Evolutionary conservation across 30 jellyfish, hydroid and myxozoan species (phyloP), one percentile per base, ranked within the genome.

Genomic region (Clytia hemisphaerica): DNA sequence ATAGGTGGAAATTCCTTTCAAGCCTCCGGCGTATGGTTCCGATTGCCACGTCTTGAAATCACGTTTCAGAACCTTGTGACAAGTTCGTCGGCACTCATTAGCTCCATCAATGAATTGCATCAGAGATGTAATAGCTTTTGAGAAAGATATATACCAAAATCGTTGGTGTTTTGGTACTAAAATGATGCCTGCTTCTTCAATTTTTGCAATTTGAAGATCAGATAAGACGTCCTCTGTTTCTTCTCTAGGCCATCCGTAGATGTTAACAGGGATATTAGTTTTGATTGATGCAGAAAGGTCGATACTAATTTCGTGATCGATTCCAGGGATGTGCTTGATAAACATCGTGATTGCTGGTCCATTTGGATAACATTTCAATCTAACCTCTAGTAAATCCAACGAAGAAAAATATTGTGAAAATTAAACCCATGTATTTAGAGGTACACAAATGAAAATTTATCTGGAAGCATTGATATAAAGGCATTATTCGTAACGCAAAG

Each of bases 31-130:
- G n/a, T n/a, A n/a, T 4, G 60, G 24, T 46, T 46, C 24, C 6
- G 60, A 46, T 46, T n/a, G 30, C 60, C 60, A 46, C 24, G 9
- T 46, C 24, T 46, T 27, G 60, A 46, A 46, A 46, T 46, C 60
- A 4, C 24, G 18, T 30, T 46, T 46, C 30, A 46, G 18, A 26
- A 46, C 24, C 60, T n/a, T 46, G 9, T 46, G 60, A 9, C 60
- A 46, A n/a, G 18, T 46, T 9, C 60, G 18, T 46, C 60, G 3
- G 10, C 60, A 46, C 10, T 46, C 60, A 46, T 46, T 30, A 26
- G 30, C 18, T 46, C 3, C 60, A 46, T 46, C 60, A 46, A 46
- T 46, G 30, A 46, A n/a, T n/a, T 46, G 18, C 60, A 46, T 4
- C 9, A 46, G 24, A 46, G 24, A 26, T 46, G 30, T 46, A n/a